Evolutionary conservation across 2,888 invertebrate species (phyloP), one percentile per base, ranked within the genome.

Genomic region (Hipparchia sbordonii): DNA sequence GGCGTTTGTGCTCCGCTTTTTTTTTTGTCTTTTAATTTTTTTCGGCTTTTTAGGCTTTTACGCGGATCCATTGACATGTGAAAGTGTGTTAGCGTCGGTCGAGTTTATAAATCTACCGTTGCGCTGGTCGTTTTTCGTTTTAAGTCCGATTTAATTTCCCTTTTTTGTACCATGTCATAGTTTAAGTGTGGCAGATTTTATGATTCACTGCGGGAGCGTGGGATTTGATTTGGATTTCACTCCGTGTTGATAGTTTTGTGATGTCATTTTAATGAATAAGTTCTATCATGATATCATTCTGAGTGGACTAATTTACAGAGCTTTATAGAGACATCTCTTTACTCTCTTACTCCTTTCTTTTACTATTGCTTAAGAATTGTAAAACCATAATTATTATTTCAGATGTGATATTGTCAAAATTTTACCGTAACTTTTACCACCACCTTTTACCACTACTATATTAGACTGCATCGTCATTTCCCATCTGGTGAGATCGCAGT

Each of bases 11-110:
- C 54, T 79, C 79, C 77, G 79, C 75, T 79, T 82, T 82, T 83
- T 83, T 80, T 81, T 81, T 79, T 77, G 72, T 74, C 73, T 78
- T 85, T 63, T 54, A 63, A 23, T 54, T 86, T 87, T 88, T 90
- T 89, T 85, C 81, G 81, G 84, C 85, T 89, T 92, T 92, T 92
- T 89, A 87, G 88, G 93, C 93, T 93, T 93, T 93, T 91, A 93
- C 92, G 89, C 84, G 88, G 85, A 89, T 87, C 90, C 92, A 92
- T 91, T 91, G 93, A 93, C 93, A 93, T 91, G 92, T 87, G 89
- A 91, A 92, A 93, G 91, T 92, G 92, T 93, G 93, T 93, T 93
- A 92, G 90, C 88, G 88, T 87, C 88, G 83, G 83, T 83, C 80
- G 83, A 86, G 89, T 92, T 89, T 91, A 91, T 93, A 91, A 92